Conservation (phyloP, 2,113 vertebrate species). For the Columba livia region DNA sequence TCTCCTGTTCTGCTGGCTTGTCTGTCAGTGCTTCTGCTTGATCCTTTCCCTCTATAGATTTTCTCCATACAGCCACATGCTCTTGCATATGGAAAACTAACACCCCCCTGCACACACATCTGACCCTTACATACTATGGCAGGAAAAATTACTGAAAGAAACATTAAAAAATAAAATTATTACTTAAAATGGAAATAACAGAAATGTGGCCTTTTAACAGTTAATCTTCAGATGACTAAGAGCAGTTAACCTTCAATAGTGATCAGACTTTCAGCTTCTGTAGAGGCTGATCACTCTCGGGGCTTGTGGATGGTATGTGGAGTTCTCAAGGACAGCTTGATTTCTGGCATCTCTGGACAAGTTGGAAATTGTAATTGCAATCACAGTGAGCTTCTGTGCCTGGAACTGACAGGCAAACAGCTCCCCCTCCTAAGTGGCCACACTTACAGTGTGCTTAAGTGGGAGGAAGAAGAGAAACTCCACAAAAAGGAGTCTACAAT, state of each 20-base stretch:
- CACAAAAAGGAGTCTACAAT: neutral
- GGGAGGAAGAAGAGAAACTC: neutral
- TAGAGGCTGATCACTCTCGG: neutral
- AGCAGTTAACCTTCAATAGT: conserved; percentile 20
- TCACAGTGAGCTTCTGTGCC: neutral
- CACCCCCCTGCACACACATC: neutral
- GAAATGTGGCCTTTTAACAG: neutral
- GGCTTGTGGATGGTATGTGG: neutral
- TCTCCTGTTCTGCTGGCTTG: neutral
- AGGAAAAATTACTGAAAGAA: neutral
- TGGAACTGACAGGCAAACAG: neutral
- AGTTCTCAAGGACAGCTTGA: conserved; percentile 33
- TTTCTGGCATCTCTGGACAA: conserved; percentile 40
- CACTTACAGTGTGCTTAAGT: neutral
- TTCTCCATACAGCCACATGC: neutral
- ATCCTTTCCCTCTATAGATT: neutral
- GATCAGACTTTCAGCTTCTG: conserved; percentile 11
- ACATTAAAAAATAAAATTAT: conserved; percentile 30
- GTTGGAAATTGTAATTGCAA: neutral
- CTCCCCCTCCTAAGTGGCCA: neutral
- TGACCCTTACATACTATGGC: neutral
- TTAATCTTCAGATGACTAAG: neutral
- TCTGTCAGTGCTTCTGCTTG: neutral
- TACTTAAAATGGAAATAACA: neutral
- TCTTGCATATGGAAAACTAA: neutral